phyloP scores from a whole-genome alignment of 2,113 vertebrate genomes.

The Pycnonotus jocosus region DNA sequence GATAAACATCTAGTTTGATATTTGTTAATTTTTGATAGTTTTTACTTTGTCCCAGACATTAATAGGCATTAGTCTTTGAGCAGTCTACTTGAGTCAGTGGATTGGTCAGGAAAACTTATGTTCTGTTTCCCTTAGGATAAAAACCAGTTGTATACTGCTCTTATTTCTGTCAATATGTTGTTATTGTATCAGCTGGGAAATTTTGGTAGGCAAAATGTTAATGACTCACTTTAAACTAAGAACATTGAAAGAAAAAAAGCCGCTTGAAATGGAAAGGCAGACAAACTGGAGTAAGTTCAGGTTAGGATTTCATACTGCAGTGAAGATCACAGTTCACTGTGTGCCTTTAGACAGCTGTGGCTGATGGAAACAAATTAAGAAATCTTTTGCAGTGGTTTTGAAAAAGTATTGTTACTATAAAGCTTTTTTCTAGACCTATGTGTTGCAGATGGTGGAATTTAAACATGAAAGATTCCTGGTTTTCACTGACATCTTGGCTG shows the following conservation, averaged over 20 bases:
- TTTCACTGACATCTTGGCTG: neutral
- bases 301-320: neutral
- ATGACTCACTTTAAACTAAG: neutral
- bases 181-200: neutral
- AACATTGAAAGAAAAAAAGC: neutral
- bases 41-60: neutral
- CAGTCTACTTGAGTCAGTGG: neutral
- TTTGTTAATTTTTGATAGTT: neutral
- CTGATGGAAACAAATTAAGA: neutral
- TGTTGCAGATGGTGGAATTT: neutral
- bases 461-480: neutral
- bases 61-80: neutral
- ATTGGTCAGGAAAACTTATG: neutral
- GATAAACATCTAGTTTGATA: neutral
- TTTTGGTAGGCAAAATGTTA: neutral
- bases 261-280: neutral
- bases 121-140: neutral
- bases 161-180: neutral
- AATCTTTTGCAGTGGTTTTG: neutral
- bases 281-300: neutral
- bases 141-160: neutral
- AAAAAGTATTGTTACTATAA: neutral
- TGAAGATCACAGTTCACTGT: neutral
- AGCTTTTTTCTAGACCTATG: neutral
- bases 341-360: neutral